A percentile compares a stretch with the other conserved stretches of the same genome.
These are phyloP conservation scores for Euclidia mi DNA, from an alignment of 2,888 invertebrate genomes.

Conservation along the genomic window DNA sequence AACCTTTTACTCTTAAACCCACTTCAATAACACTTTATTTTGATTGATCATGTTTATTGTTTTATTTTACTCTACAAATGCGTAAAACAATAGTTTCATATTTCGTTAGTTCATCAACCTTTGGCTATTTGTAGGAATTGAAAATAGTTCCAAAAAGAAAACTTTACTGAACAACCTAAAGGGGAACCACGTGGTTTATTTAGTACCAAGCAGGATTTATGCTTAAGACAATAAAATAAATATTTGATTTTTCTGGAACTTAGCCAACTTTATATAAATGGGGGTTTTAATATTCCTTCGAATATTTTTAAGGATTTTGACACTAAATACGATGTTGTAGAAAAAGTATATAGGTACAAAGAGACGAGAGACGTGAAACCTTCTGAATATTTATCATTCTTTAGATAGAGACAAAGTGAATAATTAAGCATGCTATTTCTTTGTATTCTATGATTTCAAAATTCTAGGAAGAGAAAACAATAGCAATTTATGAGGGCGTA, in stretches of 20 bases:
- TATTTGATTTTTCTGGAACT: not conserved
- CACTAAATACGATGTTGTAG: too few relatives aligned
- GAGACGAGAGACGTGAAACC: too few relatives aligned
- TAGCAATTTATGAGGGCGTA: too few relatives aligned
- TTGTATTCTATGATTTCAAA: too few relatives aligned
- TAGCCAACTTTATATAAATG: slow-evolving; percentile 4
- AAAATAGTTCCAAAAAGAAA: slow-evolving; percentile 1
- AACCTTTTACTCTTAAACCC: slow-evolving; percentile 22
- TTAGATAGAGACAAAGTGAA: too few relatives aligned
- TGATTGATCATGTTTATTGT: slow-evolving; percentile 48
- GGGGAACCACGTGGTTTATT: slow-evolving; percentile 9
- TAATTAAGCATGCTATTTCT: too few relatives aligned
- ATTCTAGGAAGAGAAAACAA: too few relatives aligned
- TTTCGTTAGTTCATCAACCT: slow-evolving; percentile 16
- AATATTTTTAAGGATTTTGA: not conserved
- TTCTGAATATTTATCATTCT: too few relatives aligned
- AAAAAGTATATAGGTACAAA: too few relatives aligned
- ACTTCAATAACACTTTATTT: slow-evolving; percentile 12
- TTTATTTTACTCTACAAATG: slow-evolving; percentile 28
- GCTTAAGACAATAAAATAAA: slow-evolving; percentile 1
- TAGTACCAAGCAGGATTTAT: slow-evolving; percentile 2
- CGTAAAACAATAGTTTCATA: slow-evolving; percentile 15
- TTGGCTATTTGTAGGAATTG: not conserved
- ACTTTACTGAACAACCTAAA: slow-evolving; percentile 18
- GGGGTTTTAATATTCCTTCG: not conserved